Percentiles rank a stretch among this genome's conserved stretches.
phyloP scores from a whole-genome alignment of 1,140 invertebrate species.

The Drosophila gunungcola region DNA sequence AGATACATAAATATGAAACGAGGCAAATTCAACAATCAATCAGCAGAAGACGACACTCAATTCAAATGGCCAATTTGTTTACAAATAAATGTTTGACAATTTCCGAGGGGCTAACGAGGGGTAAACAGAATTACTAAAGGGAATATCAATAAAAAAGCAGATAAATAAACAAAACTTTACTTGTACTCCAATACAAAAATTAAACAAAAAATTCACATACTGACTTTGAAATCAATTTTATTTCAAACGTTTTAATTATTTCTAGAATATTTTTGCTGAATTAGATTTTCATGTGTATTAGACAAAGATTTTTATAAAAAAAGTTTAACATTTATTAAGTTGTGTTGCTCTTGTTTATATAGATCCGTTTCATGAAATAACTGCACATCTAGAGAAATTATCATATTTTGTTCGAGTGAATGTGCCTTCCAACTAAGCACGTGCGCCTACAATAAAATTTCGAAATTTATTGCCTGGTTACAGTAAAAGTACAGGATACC shows the following conservation, averaged over 20 bases:
- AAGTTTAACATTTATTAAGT: no score
- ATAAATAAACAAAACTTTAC: background rate
- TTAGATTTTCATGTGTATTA: no score
- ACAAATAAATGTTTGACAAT: constrained; percentile 44
- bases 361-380: no score
- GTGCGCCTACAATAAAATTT: constrained; percentile 69
- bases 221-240: background rate
- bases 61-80: constrained; percentile 40
- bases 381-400: no score
- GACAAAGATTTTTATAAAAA: no score
- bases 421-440: constrained; percentile 29
- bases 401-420: constrained; percentile 3
- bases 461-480: constrained; percentile 57
- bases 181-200: background rate
- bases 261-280: no score
- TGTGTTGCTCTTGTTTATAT: no score
- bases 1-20: constrained; percentile 27
- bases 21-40: constrained; percentile 37
- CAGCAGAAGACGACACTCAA: constrained; percentile 31
- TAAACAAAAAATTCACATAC: background rate
- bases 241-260: background rate
- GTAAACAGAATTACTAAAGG: background rate
- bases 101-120: background rate
- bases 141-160: background rate
- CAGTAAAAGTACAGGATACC: constrained; percentile 30